These are phyloP conservation scores for Cebidichthys violaceus DNA, from an alignment of 2,113 vertebrate species.

Conservation along the genomic window DNA sequence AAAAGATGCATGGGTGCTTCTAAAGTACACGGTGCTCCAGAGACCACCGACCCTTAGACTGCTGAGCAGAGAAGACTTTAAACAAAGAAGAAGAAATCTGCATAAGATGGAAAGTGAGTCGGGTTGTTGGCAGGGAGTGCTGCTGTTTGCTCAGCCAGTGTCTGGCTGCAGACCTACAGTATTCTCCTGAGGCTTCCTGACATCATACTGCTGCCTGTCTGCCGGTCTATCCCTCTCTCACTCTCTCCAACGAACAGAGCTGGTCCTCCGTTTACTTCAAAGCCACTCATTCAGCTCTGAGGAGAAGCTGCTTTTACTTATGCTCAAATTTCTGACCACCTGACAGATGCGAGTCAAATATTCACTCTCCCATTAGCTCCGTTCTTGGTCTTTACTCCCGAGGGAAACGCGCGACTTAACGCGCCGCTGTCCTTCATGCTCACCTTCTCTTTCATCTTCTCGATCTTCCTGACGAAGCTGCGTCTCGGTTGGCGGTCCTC, in stretches of 20 bases:
- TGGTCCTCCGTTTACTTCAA: background rate
- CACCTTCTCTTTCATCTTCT: slow-evolving; percentile 88
- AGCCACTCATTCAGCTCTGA: background rate
- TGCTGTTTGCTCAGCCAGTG: slow-evolving; percentile 18
- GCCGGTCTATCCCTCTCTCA: slow-evolving; percentile 2
- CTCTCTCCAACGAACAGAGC: slow-evolving; percentile 24
- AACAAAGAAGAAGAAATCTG: slow-evolving; percentile 45
- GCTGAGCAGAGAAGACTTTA: slow-evolving; percentile 26
- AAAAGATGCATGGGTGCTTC: slow-evolving; percentile 35
- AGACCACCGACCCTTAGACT: slow-evolving; percentile 19
- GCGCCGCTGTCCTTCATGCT: slow-evolving; percentile 2
- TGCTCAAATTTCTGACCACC: background rate
- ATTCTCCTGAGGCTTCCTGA: slow-evolving; percentile 28
- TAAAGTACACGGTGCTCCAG: slow-evolving; percentile 50
- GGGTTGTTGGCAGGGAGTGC: slow-evolving; percentile 31
- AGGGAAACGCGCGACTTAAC: background rate
- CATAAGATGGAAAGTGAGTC: slow-evolving; percentile 38
- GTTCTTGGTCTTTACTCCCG: background rate
- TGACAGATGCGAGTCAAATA: background rate
- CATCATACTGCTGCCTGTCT: slow-evolving; percentile 16
- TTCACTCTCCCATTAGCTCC: background rate
- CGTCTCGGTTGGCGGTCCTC: slow-evolving; percentile 94
- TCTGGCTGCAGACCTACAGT: slow-evolving; percentile 43
- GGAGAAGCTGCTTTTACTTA: background rate
- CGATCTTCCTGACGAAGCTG: slow-evolving; percentile 94